Evolutionary conservation across 92 coral and sea anemone species (phyloP).

Genomic region (Porites divaricata): DNA sequence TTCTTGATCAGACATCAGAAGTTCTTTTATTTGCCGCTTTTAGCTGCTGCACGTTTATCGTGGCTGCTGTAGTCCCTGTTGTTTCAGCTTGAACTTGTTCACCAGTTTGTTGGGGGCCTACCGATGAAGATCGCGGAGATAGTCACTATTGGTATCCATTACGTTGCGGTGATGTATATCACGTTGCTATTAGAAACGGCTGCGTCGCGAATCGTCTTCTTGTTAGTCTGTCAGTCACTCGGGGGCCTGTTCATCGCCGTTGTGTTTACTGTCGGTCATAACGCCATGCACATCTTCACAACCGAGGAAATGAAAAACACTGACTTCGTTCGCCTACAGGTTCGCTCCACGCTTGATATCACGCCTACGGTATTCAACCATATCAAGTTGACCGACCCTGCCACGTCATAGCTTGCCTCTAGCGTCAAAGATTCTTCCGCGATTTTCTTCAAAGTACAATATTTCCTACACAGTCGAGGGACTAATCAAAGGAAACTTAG

Average conservation of each 20-base stretch:
- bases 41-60: conserved; percentile 16
- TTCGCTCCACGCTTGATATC: conserved; percentile 27
- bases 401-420: conserved; percentile 33
- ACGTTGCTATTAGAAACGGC: conserved; percentile 23
- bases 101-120: conserved; percentile 12
- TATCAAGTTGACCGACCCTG: conserved; percentile 35
- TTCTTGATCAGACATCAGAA: conserved; percentile 29
- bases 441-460: conserved; percentile 33
- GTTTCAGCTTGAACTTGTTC: conserved; percentile 16
- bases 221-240: background rate
- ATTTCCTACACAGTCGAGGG: conserved; percentile 27
- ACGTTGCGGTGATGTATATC: conserved; percentile 4
- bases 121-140: conserved; percentile 33
- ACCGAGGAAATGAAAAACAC: conserved; percentile 21
- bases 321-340: conserved; percentile 17
- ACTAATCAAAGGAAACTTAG: conserved; percentile 22
- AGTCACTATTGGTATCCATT: conserved; percentile 7
- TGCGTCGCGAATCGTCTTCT: conserved; percentile 13
- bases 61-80: conserved; percentile 24
- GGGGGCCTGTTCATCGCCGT: conserved; percentile 15
- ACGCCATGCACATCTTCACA: conserved; percentile 25
- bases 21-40: conserved; percentile 23
- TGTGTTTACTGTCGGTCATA: conserved; percentile 16
- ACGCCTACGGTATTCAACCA: conserved; percentile 24
- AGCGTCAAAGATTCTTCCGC: conserved; percentile 36